These are phyloP conservation scores for Cacoxenus indagator DNA, from an alignment of 2,888 invertebrate species.

Conservation along the genomic window DNA sequence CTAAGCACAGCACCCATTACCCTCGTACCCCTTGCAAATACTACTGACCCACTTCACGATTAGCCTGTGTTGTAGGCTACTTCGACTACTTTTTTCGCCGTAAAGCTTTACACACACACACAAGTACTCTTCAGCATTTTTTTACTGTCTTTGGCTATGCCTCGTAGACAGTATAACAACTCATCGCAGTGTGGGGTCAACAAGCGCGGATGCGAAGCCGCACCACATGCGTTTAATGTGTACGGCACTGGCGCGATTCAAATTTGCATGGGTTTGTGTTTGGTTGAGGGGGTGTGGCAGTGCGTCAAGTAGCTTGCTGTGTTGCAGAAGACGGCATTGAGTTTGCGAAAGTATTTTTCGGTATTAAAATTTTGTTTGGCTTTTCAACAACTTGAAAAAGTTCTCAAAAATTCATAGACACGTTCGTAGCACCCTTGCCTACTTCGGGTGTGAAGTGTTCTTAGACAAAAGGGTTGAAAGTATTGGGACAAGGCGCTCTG, in stretches of 20 bases:
- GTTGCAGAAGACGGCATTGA: not conserved
- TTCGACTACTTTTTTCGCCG: too few relatives aligned
- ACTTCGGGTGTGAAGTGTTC: not conserved
- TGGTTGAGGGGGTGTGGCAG: not conserved
- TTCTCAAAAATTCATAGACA: slow-evolving; percentile 26
- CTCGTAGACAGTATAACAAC: too few relatives aligned
- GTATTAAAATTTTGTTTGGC: slow-evolving; percentile 16
- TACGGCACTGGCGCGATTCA: not conserved
- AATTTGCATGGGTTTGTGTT: too few relatives aligned
- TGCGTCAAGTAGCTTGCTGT: slow-evolving; percentile 1
- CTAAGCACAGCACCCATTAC: not conserved
- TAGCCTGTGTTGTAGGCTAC: too few relatives aligned
- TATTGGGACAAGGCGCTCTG: too few relatives aligned
- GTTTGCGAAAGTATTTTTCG: slow-evolving; percentile 14
- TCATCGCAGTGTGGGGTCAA: not conserved
- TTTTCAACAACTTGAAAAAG: slow-evolving; percentile 13
- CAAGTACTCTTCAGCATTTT: too few relatives aligned
- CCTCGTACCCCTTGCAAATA: too few relatives aligned
- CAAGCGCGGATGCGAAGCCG: not conserved
- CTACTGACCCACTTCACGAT: too few relatives aligned
- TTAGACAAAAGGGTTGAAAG: not conserved
- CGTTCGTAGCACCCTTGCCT: not conserved
- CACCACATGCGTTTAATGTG: slow-evolving; percentile 8
- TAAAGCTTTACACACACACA: too few relatives aligned
- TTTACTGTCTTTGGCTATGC: too few relatives aligned